Evolutionary conservation across 2,113 vertebrate genomes (phyloP).

Genomic region (Pedetes capensis): DNA sequence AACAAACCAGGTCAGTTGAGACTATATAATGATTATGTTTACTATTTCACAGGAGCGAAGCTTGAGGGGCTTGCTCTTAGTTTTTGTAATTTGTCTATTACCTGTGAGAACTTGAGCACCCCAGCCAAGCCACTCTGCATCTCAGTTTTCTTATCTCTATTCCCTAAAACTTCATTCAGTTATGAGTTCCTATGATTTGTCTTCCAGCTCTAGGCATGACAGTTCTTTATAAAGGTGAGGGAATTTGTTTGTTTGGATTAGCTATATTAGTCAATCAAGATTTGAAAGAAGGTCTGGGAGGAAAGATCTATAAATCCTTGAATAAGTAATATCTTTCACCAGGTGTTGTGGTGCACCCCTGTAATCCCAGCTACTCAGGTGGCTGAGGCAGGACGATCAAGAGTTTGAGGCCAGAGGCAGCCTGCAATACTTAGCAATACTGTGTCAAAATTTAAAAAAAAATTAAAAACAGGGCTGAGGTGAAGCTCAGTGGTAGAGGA

Average conservation of each 20-base stretch:
- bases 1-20: not conserved
- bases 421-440: no score
- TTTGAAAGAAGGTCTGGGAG: not conserved
- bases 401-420: no score
- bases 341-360: no score
- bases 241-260: conserved; percentile 25
- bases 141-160: conserved; percentile 36
- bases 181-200: not conserved
- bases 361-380: no score
- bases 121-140: not conserved
- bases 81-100: not conserved
- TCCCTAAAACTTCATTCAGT: not conserved
- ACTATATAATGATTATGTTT: not conserved
- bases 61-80: not conserved
- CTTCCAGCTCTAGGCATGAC: not conserved
- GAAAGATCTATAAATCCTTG: not conserved
- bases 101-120: not conserved
- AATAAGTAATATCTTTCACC: not conserved
- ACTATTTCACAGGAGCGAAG: not conserved
- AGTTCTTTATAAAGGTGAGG: not conserved
- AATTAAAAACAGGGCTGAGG: no score
- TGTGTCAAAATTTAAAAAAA: no score
- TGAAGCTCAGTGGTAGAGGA: no score
- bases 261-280: not conserved
- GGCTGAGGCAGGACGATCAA: no score